Conservation (phyloP, 1,140 invertebrate species). For the Drosophila azteca region DNA sequence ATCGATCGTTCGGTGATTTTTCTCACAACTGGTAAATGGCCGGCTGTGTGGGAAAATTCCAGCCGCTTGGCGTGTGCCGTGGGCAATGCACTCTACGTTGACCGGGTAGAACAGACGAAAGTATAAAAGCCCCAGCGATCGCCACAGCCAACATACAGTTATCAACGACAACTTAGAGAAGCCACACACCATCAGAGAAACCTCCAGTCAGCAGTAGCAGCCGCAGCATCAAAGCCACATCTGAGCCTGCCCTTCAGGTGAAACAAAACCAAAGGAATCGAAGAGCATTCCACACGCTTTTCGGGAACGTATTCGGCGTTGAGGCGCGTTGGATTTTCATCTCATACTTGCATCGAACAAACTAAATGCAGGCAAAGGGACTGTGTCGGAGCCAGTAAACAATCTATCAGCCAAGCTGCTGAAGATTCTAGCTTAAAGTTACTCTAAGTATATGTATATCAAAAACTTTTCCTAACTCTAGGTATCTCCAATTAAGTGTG, state of each 20-base stretch:
- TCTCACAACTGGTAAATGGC: constrained; percentile 20
- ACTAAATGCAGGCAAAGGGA: constrained; percentile 15
- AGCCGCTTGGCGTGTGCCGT: constrained; percentile 24
- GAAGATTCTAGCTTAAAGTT: constrained; percentile 55
- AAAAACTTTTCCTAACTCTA: too few relatives aligned
- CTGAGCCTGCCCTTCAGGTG: not conserved
- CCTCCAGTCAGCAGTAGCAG: constrained; percentile 22
- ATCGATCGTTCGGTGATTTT: constrained; percentile 52
- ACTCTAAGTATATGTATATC: not conserved
- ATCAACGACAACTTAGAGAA: constrained; percentile 13
- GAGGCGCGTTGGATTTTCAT: constrained; percentile 23
- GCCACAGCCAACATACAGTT: constrained; percentile 27
- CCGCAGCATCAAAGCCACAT: not conserved
- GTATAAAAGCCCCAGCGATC: constrained; percentile 55
- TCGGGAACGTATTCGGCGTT: not conserved
- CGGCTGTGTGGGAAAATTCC: constrained; percentile 61
- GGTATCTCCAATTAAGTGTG: too few relatives aligned
- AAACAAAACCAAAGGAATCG: not conserved
- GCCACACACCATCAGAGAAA: not conserved
- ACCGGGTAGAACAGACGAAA: constrained; percentile 32
- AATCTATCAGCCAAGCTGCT: constrained; percentile 59
- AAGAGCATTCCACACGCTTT: not conserved
- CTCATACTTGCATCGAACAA: not conserved
- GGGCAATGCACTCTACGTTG: constrained; percentile 51
- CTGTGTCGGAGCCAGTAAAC: constrained; percentile 52